A percentile compares a stretch with the other conserved stretches of the same genome.
Evolutionary conservation across 2,888 invertebrate genomes (phyloP).

Genomic region (Ormyrus thymus): DNA sequence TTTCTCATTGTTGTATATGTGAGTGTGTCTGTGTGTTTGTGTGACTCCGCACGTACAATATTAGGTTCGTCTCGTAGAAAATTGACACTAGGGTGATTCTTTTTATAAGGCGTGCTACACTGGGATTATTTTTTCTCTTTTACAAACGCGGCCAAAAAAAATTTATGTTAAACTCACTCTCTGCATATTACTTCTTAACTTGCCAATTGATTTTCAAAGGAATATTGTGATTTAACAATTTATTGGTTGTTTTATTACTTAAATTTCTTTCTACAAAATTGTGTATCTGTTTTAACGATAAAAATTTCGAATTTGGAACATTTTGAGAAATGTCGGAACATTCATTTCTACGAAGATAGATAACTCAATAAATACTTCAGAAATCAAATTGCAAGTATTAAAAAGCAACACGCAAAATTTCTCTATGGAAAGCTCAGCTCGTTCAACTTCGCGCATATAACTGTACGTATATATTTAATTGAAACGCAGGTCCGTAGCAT

Average conservation of each 20-base stretch:
- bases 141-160: conserved; percentile 58
- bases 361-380: neutral
- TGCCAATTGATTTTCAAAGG: neutral
- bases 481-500: conserved; percentile 40
- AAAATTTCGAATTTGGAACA: too few relatives aligned
- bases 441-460: conserved; percentile 46
- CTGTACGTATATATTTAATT: conserved; percentile 16
- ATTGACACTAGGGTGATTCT: conserved; percentile 72
- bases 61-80: conserved; percentile 67
- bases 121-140: conserved; percentile 54
- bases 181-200: conserved; percentile 17
- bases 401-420: conserved; percentile 23
- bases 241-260: too few relatives aligned
- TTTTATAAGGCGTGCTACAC: conserved; percentile 69
- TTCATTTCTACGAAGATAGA: too few relatives aligned
- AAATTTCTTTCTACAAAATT: too few relatives aligned
- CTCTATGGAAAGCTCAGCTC: conserved; percentile 32
- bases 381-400: conserved; percentile 5
- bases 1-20: neutral
- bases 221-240: too few relatives aligned
- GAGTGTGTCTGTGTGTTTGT: conserved; percentile 14
- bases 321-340: too few relatives aligned
- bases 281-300: too few relatives aligned
- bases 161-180: conserved; percentile 53
- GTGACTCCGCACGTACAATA: conserved; percentile 37